These are phyloP conservation scores for Phenganax stokvisi DNA, from an alignment of 92 coral and sea anemone genomes.

Conservation along the genomic window DNA sequence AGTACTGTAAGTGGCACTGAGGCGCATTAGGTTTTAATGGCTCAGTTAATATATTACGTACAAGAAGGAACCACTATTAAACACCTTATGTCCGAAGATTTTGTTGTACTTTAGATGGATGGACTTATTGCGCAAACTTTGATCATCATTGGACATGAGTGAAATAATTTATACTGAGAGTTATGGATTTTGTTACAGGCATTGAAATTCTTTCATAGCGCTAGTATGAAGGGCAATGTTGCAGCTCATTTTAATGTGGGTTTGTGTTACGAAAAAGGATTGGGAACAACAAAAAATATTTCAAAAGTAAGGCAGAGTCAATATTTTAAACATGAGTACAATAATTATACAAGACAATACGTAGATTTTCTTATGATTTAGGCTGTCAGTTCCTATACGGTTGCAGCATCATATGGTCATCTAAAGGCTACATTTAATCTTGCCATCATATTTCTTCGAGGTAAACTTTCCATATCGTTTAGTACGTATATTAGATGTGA, in stretches of 20 bases:
- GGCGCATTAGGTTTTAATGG: background rate
- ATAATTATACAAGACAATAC: too few species aligned
- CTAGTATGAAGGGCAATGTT: constrained; percentile 80
- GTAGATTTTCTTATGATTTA: background rate
- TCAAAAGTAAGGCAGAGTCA: constrained; percentile 35
- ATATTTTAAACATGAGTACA: background rate
- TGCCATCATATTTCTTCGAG: constrained; percentile 53
- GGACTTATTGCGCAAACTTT: background rate
- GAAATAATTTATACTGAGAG: background rate
- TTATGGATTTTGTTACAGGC: constrained; percentile 39
- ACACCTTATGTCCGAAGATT: too few species aligned
- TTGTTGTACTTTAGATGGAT: background rate
- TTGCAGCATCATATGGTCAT: constrained; percentile 36
- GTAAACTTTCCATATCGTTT: constrained; percentile 35
- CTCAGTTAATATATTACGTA: background rate
- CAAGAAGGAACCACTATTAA: background rate
- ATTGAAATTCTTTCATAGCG: constrained; percentile 63
- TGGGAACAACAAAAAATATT: constrained; percentile 67
- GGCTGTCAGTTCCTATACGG: constrained; percentile 21
- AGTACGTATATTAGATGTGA: background rate
- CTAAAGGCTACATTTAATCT: constrained; percentile 11
- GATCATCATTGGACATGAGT: background rate
- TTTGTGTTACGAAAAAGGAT: constrained; percentile 86
- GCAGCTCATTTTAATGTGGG: constrained; percentile 94
- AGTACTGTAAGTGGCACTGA: background rate